Evolutionary conservation across 2,797 vertebrate genomes (phyloP).

Genomic region (Ctenosaura bakeri): DNA sequence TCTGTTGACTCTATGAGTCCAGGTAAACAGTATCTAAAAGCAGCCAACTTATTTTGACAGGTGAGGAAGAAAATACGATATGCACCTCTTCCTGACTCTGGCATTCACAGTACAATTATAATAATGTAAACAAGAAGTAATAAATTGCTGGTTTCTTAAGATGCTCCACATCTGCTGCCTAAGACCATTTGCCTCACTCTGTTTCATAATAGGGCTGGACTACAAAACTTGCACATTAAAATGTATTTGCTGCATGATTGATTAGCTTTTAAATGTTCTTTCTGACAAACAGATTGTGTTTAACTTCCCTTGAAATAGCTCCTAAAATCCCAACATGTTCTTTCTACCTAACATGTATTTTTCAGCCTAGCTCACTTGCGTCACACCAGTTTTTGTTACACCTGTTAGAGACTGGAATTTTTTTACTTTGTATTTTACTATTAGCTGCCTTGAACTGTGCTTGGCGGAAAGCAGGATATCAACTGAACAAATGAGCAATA

Average conservation of each 20-base stretch:
- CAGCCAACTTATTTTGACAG: no score
- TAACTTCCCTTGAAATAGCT: neutral
- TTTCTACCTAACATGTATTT: neutral
- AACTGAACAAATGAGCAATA: neutral
- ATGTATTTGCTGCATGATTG: neutral
- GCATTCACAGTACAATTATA: no score
- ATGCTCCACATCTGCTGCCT: no score
- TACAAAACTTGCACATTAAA: neutral
- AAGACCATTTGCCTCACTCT: no score
- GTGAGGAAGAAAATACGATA: no score
- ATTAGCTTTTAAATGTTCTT: neutral
- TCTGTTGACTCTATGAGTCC: no score
- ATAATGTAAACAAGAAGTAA: no score
- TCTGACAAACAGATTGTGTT: neutral
- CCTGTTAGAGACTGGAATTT: neutral
- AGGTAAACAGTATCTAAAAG: no score
- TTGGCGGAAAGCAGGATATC: neutral
- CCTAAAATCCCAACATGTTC: neutral
- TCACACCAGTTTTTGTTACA: neutral
- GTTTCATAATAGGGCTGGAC: no score
- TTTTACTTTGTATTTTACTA: neutral
- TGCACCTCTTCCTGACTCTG: no score
- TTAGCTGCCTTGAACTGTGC: neutral
- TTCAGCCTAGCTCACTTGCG: neutral
- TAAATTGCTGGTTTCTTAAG: no score